Conservation (phyloP, 2,113 vertebrate species). For the Ranitomeya imitator region DNA sequence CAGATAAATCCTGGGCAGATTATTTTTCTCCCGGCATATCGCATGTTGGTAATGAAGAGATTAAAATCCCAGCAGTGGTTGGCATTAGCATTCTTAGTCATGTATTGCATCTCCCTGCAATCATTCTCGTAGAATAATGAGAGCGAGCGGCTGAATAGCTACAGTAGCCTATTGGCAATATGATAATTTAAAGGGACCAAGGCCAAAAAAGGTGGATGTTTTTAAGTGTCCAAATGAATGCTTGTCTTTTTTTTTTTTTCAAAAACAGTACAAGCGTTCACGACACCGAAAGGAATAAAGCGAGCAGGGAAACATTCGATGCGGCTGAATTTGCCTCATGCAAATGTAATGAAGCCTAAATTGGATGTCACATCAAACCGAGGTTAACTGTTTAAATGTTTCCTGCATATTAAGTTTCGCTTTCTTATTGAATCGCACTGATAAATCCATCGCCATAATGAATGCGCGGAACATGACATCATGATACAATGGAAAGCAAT, state of each 20-base stretch:
- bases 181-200: slow-evolving; percentile 56
- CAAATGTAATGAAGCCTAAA: slow-evolving; percentile 73
- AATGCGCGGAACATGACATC: slow-evolving; percentile 41
- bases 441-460: slow-evolving; percentile 36
- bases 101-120: slow-evolving; percentile 27
- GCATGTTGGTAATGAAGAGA: slow-evolving; percentile 28
- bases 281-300: slow-evolving; percentile 60
- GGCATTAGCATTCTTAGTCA: slow-evolving; percentile 38
- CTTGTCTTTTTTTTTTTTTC: slow-evolving; percentile 38
- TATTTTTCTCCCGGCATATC: slow-evolving; percentile 28
- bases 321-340: slow-evolving; percentile 66
- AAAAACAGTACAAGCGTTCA: slow-evolving; percentile 58
- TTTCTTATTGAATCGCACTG: slow-evolving; percentile 54
- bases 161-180: slow-evolving; percentile 50
- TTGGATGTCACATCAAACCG: slow-evolving; percentile 65
- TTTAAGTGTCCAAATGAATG: slow-evolving; percentile 43
- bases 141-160: slow-evolving; percentile 43
- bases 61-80: slow-evolving; percentile 21
- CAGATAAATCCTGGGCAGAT: not conserved
- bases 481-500: slow-evolving; percentile 39
- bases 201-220: slow-evolving; percentile 38
- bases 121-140: slow-evolving; percentile 32
- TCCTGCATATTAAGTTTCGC: slow-evolving; percentile 64
- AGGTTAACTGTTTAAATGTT: slow-evolving; percentile 70
- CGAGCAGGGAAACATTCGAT: slow-evolving; percentile 58